Base-by-base conservation (phyloP, 2,113 vertebrate genomes). In the Eleginops maclovinus region DNA sequence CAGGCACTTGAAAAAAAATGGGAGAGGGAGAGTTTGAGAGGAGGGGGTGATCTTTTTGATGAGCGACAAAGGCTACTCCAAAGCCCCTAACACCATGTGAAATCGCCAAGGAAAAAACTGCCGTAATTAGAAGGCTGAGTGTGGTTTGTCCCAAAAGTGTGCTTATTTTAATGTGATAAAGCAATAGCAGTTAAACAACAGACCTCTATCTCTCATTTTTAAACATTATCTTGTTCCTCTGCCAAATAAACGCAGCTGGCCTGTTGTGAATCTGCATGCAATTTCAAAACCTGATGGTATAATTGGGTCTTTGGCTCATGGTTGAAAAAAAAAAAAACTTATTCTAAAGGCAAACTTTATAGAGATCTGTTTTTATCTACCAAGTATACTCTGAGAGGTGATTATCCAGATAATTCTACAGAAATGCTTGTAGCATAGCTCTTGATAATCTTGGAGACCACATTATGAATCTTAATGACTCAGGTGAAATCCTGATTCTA, bases 21-120 rank as follows among this genome's bases (percentile, higher is more conserved):
- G 15, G 64, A 21, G 24, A n/a, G 59, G 72, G 50, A 61, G 58
- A 55, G 47, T 19, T 17, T 21, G 28, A 14, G 47, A 50, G 55
- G 17, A 71, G 19, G 19, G 9, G 26, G 22, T 50, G 47, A 56
- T 74, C 51, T 24, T 59, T 63, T 75, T 26, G 3, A 75, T 63
- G 46, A 68, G 75, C 56, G 31, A 91, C 84, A 84, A 87, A 76
- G n/a, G 43, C 88, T 81, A 16, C 73, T 82, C 66, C 51, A 83
- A 89, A 80, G 22, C 78, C 90, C 73, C 66, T 61, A 31, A 65
- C 78, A 77, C 36, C 83, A 75, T 59, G 74, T 65, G 82, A 89
- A 91, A 84, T 86, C 22, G n/a, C 69, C 82, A 9, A 64, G 43
- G 49, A 82, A 74, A 36, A 91, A 89, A 55, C 49, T 67, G 19